Percentiles rank a stretch among this genome's conserved stretches.
Conservation (phyloP, 2,797 vertebrate genomes). For the Lates japonicus region DNA sequence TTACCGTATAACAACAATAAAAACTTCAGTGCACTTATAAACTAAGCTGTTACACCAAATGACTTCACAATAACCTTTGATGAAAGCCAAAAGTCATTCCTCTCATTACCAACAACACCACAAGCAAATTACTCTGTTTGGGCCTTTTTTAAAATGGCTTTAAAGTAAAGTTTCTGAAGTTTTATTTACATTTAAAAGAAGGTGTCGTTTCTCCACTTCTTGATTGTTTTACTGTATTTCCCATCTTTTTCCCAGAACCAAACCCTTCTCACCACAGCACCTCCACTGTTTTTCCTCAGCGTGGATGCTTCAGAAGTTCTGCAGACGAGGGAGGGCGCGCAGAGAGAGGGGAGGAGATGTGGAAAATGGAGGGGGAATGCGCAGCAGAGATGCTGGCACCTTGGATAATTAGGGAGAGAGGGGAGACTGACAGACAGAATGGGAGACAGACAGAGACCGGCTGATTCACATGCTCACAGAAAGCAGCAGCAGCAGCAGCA, state of each 20-base stretch:
- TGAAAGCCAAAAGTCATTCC: constrained; percentile 52
- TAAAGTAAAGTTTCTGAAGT: constrained; percentile 28
- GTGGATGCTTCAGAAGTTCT: constrained; percentile 37
- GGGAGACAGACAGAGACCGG: constrained; percentile 56
- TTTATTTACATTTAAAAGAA: constrained; percentile 20
- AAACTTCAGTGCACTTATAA: constrained; percentile 63
- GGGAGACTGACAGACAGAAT: constrained; percentile 48
- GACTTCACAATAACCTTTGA: constrained; percentile 54
- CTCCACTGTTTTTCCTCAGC: constrained; percentile 13
- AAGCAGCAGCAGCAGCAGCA: constrained; percentile 64
- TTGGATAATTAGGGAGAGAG: constrained; percentile 62
- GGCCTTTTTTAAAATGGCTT: constrained; percentile 7
- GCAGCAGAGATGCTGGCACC: constrained; percentile 46
- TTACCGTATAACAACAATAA: constrained; percentile 66
- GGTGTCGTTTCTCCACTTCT: not conserved
- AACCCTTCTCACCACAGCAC: not conserved
- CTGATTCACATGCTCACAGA: constrained; percentile 64
- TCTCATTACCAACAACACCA: constrained; percentile 36
- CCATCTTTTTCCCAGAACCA: not conserved
- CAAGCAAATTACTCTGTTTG: constrained; percentile 12
- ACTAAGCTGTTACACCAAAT: constrained; percentile 56
- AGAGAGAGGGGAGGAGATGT: constrained; percentile 4
- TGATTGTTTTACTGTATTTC: not conserved
- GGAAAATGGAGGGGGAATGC: constrained; percentile 21
- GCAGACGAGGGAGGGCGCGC: constrained; percentile 6